Conservation (phyloP, 2,113 vertebrate species). For the Oncorhynchus masou region DNA sequence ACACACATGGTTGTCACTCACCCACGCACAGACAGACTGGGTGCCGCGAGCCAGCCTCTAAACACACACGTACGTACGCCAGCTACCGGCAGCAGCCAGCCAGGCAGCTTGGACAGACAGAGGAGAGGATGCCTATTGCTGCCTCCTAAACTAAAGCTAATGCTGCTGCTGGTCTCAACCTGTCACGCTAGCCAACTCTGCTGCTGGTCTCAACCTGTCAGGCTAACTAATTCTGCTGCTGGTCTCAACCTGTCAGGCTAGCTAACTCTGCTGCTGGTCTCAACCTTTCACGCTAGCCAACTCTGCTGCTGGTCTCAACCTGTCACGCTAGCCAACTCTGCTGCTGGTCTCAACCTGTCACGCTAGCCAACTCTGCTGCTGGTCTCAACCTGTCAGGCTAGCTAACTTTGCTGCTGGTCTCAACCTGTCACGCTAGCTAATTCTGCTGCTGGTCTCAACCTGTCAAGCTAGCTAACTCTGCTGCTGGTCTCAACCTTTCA, state of each 20-base stretch:
- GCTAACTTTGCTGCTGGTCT: constrained; percentile 14
- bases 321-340: neutral
- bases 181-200: constrained; percentile 12
- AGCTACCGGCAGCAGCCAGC: neutral
- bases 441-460: neutral
- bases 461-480: constrained; percentile 3
- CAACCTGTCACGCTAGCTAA: constrained; percentile 14
- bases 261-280: constrained; percentile 14
- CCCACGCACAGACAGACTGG: constrained; percentile 36
- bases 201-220: neutral
- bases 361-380: neutral
- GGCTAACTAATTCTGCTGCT: neutral
- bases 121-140: neutral
- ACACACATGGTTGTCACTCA: constrained; percentile 70
- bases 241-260: neutral
- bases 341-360: neutral
- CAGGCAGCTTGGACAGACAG: constrained; percentile 39
- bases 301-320: too few relatives aligned
- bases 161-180: constrained; percentile 5
- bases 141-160: constrained; percentile 27
- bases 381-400: neutral
- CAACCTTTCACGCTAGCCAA: neutral
- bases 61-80: neutral
- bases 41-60: neutral
- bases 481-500: neutral